phyloP scores from a whole-genome alignment of 2,113 vertebrate species.

The Ciconia maguari region DNA sequence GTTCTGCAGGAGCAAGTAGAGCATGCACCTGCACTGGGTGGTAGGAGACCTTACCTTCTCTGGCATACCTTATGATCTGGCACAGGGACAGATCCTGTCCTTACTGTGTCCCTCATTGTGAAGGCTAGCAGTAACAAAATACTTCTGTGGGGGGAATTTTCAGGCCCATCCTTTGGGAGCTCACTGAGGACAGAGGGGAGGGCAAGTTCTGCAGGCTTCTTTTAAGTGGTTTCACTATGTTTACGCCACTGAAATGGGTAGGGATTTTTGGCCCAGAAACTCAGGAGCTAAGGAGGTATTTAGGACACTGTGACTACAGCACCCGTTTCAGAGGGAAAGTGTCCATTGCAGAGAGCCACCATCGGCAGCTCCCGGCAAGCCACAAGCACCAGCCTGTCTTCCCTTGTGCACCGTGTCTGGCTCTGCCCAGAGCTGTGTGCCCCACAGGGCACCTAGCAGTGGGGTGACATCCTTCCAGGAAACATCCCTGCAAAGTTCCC shows the following conservation, averaged over 20 bases:
- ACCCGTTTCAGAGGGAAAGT: background rate
- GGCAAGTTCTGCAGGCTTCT: background rate
- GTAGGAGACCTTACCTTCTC: background rate
- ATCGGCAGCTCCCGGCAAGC: background rate
- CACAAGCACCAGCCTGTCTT: rapidly evolving
- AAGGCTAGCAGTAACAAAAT: background rate
- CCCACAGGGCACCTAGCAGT: no score
- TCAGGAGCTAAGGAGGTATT: background rate
- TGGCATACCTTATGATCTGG: background rate
- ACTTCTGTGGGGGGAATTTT: background rate
- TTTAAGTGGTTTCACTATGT: background rate
- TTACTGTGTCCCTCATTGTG: background rate
- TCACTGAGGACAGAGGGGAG: background rate
- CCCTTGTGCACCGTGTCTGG: background rate
- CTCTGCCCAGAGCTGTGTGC: no score
- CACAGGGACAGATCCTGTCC: background rate
- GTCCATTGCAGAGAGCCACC: background rate
- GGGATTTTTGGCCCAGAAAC: background rate
- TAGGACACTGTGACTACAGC: background rate
- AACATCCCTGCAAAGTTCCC: background rate
- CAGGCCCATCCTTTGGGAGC: background rate
- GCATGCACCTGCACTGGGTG: rapidly evolving
- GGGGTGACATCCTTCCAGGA: background rate
- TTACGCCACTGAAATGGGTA: background rate
- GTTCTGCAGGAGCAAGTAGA: background rate